These are phyloP conservation scores for Nylanderia fulva DNA, from an alignment of 1,140 invertebrate species.

Conservation along the genomic window DNA sequence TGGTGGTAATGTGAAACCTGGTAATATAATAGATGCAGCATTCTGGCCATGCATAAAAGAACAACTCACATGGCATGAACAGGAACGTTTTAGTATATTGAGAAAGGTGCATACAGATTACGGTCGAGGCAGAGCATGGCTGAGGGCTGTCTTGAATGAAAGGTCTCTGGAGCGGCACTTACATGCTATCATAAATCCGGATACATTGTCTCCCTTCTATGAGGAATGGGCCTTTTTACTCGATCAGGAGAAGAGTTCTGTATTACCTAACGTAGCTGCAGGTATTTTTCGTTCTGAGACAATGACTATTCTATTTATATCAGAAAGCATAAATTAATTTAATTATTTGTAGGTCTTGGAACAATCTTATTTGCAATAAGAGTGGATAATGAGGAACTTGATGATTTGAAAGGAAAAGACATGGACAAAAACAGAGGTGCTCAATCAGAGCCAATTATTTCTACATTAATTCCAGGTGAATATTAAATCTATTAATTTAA, in stretches of 20 bases:
- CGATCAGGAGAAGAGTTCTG: conserved; percentile 91
- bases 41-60: conserved; percentile 90
- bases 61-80: conserved; percentile 94
- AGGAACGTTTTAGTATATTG: conserved; percentile 93
- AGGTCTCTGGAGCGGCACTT: conserved; percentile 94
- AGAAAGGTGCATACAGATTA: conserved; percentile 93
- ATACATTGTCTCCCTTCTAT: conserved; percentile 91
- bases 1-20: conserved; percentile 78
- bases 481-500: neutral
- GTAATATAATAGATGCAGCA: conserved; percentile 81
- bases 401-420: conserved; percentile 86
- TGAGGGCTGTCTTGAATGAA: conserved; percentile 95
- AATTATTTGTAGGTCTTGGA: conserved; percentile 89
- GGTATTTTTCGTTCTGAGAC: conserved; percentile 85
- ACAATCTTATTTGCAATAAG: conserved; percentile 96
- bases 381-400: conserved; percentile 94
- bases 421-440: conserved; percentile 76
- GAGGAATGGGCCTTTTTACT: conserved; percentile 93
- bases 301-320: neutral
- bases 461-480: conserved; percentile 79
- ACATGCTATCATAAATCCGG: conserved; percentile 91
- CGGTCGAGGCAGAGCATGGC: conserved; percentile 94
- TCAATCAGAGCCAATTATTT: conserved; percentile 87
- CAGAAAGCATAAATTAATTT: conserved; percentile 44
- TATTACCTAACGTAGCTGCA: conserved; percentile 93